phyloP scores from a whole-genome alignment of 2,113 vertebrate species.

The Melozone crissalis region DNA sequence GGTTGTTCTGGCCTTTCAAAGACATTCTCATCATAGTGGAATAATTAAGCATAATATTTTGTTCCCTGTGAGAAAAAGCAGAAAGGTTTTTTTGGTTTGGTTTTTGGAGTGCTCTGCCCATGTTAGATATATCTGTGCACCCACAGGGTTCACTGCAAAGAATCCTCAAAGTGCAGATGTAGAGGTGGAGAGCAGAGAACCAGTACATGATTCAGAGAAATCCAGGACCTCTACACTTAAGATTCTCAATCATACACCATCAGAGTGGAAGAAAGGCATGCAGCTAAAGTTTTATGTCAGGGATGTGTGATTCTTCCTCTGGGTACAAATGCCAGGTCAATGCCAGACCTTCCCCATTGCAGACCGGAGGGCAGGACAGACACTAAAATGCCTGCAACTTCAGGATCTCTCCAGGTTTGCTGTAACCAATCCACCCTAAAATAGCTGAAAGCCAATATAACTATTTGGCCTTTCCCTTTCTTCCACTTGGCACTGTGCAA shows the following conservation, averaged over 20 bases:
- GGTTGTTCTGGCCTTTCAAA: neutral
- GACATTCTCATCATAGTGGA: neutral
- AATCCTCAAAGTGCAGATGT: neutral
- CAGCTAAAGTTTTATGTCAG: neutral
- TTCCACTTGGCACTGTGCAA: neutral
- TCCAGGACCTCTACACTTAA: neutral
- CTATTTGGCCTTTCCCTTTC: neutral
- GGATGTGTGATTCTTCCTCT: neutral
- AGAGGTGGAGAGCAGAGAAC: neutral
- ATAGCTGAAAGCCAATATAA: neutral
- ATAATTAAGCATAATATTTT: neutral
- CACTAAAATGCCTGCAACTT: neutral
- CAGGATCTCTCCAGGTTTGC: neutral
- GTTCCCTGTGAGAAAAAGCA: neutral
- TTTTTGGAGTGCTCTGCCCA: neutral
- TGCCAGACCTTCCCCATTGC: fast-evolving
- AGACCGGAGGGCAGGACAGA: neutral
- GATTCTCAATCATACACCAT: neutral
- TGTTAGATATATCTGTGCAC: neutral
- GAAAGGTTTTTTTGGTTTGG: neutral
- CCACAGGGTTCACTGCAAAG: neutral
- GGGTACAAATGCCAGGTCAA: neutral
- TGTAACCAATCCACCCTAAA: neutral
- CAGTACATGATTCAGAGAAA: neutral
- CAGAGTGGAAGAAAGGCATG: neutral